Evolutionary conservation across 1,140 invertebrate genomes (phyloP).

Genomic region (Drosophila sp.): DNA sequence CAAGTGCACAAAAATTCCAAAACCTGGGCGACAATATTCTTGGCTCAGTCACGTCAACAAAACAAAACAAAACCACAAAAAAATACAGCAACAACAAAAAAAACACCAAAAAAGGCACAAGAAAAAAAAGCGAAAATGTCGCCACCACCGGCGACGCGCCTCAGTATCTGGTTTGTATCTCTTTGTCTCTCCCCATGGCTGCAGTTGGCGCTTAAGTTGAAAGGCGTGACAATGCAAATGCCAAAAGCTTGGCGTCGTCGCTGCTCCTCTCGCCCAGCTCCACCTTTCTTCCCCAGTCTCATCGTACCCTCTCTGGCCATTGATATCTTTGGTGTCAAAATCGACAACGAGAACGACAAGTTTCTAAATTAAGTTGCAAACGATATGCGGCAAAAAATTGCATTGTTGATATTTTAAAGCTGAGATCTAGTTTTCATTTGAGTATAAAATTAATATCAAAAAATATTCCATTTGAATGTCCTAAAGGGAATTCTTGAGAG

Average conservation of each 20-base stretch:
- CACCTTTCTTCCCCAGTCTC: slow-evolving; percentile 20
- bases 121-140: slow-evolving; percentile 36
- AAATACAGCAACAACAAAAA: neutral
- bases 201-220: slow-evolving; percentile 56
- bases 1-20: slow-evolving; percentile 58
- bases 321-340: slow-evolving; percentile 35
- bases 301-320: slow-evolving; percentile 39
- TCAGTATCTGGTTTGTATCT: slow-evolving; percentile 26
- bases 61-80: neutral
- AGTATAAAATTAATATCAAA: too few species aligned
- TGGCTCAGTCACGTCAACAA: slow-evolving; percentile 44
- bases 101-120: slow-evolving; percentile 4
- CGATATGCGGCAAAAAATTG: slow-evolving; percentile 2
- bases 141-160: slow-evolving; percentile 32
- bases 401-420: slow-evolving; percentile 6
- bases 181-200: slow-evolving; percentile 16
- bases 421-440: too few species aligned
- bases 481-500: too few species aligned
- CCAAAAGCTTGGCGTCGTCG: slow-evolving; percentile 18
- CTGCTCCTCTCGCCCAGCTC: slow-evolving; percentile 16
- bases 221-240: slow-evolving; percentile 46
- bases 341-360: slow-evolving; percentile 40
- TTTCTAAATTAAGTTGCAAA: slow-evolving; percentile 53
- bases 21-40: slow-evolving; percentile 43
- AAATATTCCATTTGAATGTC: too few species aligned